Evolutionary conservation across 53 echinoderm and acorn worm genomes (phyloP).

Genomic region (Antedon mediterranea): DNA sequence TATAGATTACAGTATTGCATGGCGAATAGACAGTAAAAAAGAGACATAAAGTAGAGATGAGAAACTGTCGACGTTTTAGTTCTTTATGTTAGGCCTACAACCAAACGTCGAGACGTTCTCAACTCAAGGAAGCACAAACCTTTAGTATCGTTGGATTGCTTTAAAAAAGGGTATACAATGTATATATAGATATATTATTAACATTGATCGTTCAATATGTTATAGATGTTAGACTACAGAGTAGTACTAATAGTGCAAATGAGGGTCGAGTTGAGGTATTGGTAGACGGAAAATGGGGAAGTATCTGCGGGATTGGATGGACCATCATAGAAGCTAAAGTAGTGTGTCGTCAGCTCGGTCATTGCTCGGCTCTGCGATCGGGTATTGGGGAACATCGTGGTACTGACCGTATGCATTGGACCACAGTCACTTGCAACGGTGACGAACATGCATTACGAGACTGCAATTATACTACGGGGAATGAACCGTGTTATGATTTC

Average conservation of each 20-base stretch:
- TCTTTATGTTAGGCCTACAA: too few relatives aligned
- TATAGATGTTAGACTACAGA: not conserved
- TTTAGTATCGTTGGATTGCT: too few relatives aligned
- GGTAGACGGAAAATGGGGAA: not conserved
- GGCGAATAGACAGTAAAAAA: too few relatives aligned
- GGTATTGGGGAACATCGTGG: not conserved
- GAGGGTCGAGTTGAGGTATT: not conserved
- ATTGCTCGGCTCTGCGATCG: not conserved
- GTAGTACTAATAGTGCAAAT: not conserved
- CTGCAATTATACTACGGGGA: not conserved
- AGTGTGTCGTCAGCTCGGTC: not conserved
- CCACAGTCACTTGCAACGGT: not conserved
- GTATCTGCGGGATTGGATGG: not conserved
- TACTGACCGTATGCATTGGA: not conserved
- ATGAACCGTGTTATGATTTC: not conserved
- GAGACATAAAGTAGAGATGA: too few relatives aligned
- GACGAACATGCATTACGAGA: not conserved
- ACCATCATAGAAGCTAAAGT: not conserved
- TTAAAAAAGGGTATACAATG: too few relatives aligned
- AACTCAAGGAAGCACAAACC: too few relatives aligned
- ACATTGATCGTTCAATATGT: not conserved
- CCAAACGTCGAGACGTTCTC: too few relatives aligned
- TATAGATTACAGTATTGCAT: too few relatives aligned
- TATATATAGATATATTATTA: too few relatives aligned
- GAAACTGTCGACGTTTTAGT: too few relatives aligned